phyloP scores from a whole-genome alignment of 2,113 vertebrate genomes.

The Rhadina sibilatrix region DNA sequence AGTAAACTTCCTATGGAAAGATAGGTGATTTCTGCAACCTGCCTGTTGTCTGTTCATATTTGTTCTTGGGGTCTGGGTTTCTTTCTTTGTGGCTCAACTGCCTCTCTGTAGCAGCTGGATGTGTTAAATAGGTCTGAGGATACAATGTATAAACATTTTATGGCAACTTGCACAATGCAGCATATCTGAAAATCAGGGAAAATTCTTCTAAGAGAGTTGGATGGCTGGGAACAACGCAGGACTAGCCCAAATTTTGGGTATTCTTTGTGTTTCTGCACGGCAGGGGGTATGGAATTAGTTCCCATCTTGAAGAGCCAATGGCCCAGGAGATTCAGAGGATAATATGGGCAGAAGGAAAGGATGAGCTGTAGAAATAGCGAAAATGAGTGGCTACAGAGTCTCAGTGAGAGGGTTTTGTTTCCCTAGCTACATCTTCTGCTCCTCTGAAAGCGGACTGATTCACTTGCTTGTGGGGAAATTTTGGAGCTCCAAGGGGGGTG shows the following conservation, averaged over 20 bases:
- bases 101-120: not conserved
- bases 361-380: not conserved
- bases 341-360: not conserved
- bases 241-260: not conserved
- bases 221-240: rapidly evolving
- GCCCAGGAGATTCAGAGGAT: not conserved
- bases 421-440: not conserved
- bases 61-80: not conserved
- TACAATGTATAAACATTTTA: not conserved
- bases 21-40: not conserved
- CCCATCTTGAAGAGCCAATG: not conserved
- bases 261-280: not conserved
- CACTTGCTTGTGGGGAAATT: not conserved
- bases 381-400: not conserved
- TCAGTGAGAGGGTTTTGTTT: not conserved
- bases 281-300: not conserved
- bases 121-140: not conserved
- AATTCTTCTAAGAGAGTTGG: not conserved
- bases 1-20: not conserved
- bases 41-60: not conserved
- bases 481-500: not conserved
- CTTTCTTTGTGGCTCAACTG: not conserved
- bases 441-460: not conserved
- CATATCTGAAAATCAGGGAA: not conserved
- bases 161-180: not conserved